Evolutionary conservation across 2,888 invertebrate genomes (phyloP).

Genomic region (Oscheius myriophilus): DNA sequence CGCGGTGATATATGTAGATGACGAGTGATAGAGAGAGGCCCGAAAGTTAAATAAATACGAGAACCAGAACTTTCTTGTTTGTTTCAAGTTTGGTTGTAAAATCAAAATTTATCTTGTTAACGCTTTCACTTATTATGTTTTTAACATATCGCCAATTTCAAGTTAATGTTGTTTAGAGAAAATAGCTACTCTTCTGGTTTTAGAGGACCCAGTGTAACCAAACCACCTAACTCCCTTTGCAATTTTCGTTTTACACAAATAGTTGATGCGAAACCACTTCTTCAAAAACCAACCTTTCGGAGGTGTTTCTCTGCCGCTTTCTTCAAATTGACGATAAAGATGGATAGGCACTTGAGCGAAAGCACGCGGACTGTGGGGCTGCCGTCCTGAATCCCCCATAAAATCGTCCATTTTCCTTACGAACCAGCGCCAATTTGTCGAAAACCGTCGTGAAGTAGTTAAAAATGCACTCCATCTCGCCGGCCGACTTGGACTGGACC

Average conservation of each 20-base stretch:
- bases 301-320: conserved; percentile 48
- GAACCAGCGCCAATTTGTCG: conserved; percentile 32
- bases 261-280: not conserved
- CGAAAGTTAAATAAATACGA: too few relatives aligned
- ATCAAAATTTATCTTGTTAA: too few relatives aligned
- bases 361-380: conserved; percentile 44
- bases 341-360: conserved; percentile 39
- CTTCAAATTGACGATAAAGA: conserved; percentile 42
- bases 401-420: not conserved
- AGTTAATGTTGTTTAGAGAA: too few relatives aligned
- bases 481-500: conserved; percentile 31
- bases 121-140: too few relatives aligned
- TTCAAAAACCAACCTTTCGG: conserved; percentile 41
- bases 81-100: too few relatives aligned
- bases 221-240: too few relatives aligned
- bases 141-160: too few relatives aligned
- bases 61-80: too few relatives aligned
- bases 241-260: not conserved
- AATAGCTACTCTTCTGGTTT: too few relatives aligned
- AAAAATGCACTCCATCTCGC: conserved; percentile 31
- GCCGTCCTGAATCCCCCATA: conserved; percentile 44
- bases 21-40: too few relatives aligned
- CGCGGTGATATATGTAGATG: too few relatives aligned
- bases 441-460: conserved; percentile 39
- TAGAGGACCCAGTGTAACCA: too few relatives aligned